Evolutionary conservation across 2,797 vertebrate genomes (phyloP).

Genomic region (Rhodeus uyekii): DNA sequence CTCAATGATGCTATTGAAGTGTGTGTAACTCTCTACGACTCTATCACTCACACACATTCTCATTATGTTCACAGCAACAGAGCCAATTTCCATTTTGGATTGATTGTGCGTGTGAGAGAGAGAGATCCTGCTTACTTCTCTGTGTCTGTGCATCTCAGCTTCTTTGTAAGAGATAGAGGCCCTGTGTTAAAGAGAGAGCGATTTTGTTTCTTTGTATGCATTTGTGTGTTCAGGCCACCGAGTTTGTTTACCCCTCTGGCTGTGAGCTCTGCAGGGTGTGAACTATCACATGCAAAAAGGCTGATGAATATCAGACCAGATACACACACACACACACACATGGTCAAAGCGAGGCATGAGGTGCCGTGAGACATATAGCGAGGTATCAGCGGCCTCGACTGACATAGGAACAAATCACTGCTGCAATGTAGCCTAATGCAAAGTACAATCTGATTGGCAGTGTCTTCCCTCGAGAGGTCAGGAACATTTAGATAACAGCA

Average conservation of each 20-base stretch:
- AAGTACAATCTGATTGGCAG: slow-evolving; percentile 3
- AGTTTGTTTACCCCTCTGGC: slow-evolving; percentile 73
- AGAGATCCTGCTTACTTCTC: background rate
- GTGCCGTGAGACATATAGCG: slow-evolving; percentile 1
- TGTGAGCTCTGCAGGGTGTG: slow-evolving; percentile 58
- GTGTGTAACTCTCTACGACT: slow-evolving; percentile 1
- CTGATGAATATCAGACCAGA: slow-evolving; percentile 53
- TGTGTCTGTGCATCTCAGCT: slow-evolving; percentile 16
- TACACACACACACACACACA: slow-evolving; percentile 9
- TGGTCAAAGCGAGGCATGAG: background rate
- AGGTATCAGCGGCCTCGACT: background rate
- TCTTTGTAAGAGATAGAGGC: background rate
- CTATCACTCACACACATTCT: slow-evolving; percentile 23
- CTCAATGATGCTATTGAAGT: slow-evolving; percentile 71
- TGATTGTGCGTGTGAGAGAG: background rate
- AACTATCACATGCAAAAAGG: slow-evolving; percentile 70
- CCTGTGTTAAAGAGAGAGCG: slow-evolving; percentile 13
- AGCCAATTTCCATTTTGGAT: background rate
- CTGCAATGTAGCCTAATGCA: background rate
- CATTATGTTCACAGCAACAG: slow-evolving; percentile 49
- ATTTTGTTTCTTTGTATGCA: slow-evolving; percentile 33
- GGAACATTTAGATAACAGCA: slow-evolving; percentile 28
- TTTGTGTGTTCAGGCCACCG: slow-evolving; percentile 49
- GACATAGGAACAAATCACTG: slow-evolving; percentile 5
- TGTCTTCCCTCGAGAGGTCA: background rate